A percentile compares a stretch with the other conserved stretches of the same genome.
Evolutionary conservation across 2,113 vertebrate species (phyloP).

Genomic region (Casuarius casuarius): DNA sequence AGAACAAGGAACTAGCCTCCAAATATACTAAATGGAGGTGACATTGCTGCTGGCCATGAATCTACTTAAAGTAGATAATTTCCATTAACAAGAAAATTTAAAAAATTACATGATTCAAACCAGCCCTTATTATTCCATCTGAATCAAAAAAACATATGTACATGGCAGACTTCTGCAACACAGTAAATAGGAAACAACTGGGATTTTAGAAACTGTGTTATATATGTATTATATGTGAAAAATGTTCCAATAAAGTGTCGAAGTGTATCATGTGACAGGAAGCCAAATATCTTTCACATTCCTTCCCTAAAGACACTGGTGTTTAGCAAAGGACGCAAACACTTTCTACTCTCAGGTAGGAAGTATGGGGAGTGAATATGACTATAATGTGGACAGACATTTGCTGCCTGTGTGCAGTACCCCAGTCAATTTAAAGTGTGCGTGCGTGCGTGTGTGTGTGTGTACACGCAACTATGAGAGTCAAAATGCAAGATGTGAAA

Average conservation of each 20-base stretch:
- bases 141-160: neutral
- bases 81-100: neutral
- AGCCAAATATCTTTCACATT: neutral
- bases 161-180: neutral
- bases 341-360: neutral
- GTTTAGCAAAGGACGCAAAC: neutral
- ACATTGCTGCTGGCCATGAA: neutral
- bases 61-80: neutral
- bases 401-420: neutral
- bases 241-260: neutral
- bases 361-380: neutral
- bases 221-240: neutral
- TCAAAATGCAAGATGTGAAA: neutral
- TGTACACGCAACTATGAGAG: neutral
- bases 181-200: conserved; percentile 2
- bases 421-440: neutral
- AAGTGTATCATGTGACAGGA: neutral
- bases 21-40: neutral
- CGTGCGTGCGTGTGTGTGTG: no score
- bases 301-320: neutral
- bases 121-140: neutral
- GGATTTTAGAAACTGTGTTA: neutral
- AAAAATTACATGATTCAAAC: neutral
- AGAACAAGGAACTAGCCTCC: neutral
- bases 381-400: neutral